Evolutionary conservation across 2,113 vertebrate genomes (phyloP), one percentile per base, ranked within the genome.

Genomic region (Phylloscopus trochilus): DNA sequence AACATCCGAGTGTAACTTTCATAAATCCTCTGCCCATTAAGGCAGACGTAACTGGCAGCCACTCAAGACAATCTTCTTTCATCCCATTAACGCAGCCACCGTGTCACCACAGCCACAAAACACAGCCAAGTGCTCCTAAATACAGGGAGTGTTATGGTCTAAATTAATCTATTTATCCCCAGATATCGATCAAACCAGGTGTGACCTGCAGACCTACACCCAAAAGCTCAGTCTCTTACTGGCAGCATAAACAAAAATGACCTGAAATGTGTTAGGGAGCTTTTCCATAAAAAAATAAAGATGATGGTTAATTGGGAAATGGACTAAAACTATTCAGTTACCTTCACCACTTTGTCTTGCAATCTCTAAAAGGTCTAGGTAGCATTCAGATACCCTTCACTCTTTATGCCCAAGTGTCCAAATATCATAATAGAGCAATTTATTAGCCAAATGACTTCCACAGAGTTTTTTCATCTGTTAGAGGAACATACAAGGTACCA

Each of bases 21-120:
- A 95, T 95, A 95, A 95, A 94, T 95, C 88, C 91, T 94, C 41
- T 39, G 88, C 77, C 83, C 73, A 90, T 96, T 97, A 93, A 91
- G 60, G 75, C 46, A 93, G 81, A 77, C 4, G 0, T 41, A 91
- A 90, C 82, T 95, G 93, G 92, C 90, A 95, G 74, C 80, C 74
- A 81, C 86, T 95, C 93, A 92, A 93, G 83, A 84, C 92, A 93
- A 92, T 95, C 77, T 87, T 92, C 83, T 84, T 80, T 80, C 93
- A 89, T 87, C 83, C 88, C 83, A 94, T 95, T 96, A 95, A 90
- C 15, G 58, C 83, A 88, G 83, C 56, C 84, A 86, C 91, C 6
- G 3, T 87, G 77, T 83, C 87, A 92, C 66, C 76, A 55, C 30
- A 60, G 66, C 58, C 15, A 6, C 87, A 84, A 77, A 93, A 84